Base-by-base conservation (phyloP, 2,888 invertebrate species). In the Polydrusus pterygomalis region DNA sequence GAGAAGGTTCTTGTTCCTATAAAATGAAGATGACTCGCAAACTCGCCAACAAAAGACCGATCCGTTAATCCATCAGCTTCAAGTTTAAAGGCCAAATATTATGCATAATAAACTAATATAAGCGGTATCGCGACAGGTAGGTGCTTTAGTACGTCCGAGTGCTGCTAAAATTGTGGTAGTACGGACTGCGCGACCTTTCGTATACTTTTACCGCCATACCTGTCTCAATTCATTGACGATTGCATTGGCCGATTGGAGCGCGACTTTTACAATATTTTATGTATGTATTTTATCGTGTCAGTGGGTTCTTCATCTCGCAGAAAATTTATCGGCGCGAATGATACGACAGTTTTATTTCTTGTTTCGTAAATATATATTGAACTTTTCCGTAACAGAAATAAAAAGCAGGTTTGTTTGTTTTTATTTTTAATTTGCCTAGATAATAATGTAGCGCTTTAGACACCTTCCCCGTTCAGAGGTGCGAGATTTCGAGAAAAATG, bases 271-370 rank as follows among this genome's bases (percentile, higher is more conserved):
- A 49, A 64, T 76, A 34, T 65, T 69, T 17, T 72, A 69, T 76
- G 76, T 76, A 70, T 74, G 68, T 77, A 74, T 74, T 74, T 74
- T 77, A 77, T 71, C 49, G 77, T 77, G 77, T 74, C 77, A 77
- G 77, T 77, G 77, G 70, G 74, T 77, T 77, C 74, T 77, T 77
- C 71, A 63, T 68, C 63, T 54, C 43, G 60, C 13, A 72, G 54
- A 47, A 68, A 17, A 64, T 34, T 71, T 49, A 60, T 60, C 38
- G 58, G 70, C 40, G 75, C 70, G 70, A n/a, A 70, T 70, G 65
- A 70, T 70, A 70, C 18, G 60, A 60, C 69, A 20, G 58, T 47
- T 34, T 49, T 56, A 45, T 72, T 72, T 20, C 11, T 54, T 38
- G 47, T 70, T 70, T 65, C 67, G 51, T 63, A 62, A 72, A 1